Percentiles rank a stretch among this genome's conserved stretches.
These are phyloP conservation scores for Dynastes maya DNA, from an alignment of 2,888 invertebrate species.

Conservation along the genomic window DNA sequence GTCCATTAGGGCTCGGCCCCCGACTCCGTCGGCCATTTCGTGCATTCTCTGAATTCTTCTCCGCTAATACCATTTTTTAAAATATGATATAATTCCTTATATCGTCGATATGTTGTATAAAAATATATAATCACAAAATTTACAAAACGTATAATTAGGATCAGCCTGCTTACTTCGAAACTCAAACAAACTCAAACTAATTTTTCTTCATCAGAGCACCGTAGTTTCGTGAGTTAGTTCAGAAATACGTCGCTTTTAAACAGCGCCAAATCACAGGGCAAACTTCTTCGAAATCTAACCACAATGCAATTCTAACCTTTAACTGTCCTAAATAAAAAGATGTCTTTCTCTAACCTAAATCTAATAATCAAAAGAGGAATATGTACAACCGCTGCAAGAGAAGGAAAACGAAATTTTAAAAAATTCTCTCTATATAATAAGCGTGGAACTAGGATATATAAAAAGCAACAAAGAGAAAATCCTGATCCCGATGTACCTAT, in stretches of 20 bases:
- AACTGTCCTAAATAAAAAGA: slow-evolving; percentile 49
- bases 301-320: slow-evolving; percentile 39
- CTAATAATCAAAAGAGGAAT: slow-evolving; percentile 70
- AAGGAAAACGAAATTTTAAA: slow-evolving; percentile 86
- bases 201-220: slow-evolving; percentile 62
- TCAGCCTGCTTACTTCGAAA: slow-evolving; percentile 55
- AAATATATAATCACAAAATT: slow-evolving; percentile 44
- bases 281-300: slow-evolving; percentile 44
- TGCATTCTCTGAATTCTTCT: slow-evolving; percentile 87
- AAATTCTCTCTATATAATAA: slow-evolving; percentile 86
- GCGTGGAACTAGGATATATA: slow-evolving; percentile 81
- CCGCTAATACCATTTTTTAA: slow-evolving; percentile 86
- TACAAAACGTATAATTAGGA: slow-evolving; percentile 45
- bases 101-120: slow-evolving; percentile 23
- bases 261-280: slow-evolving; percentile 13
- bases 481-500: slow-evolving; percentile 79
- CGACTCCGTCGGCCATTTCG: slow-evolving; percentile 91
- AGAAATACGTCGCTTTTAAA: slow-evolving; percentile 38
- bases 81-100: slow-evolving; percentile 26
- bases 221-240: slow-evolving; percentile 62
- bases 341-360: slow-evolving; percentile 64
- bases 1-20: slow-evolving; percentile 92
- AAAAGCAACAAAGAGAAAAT: slow-evolving; percentile 73
- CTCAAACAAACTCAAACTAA: slow-evolving; percentile 56
- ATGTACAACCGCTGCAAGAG: slow-evolving; percentile 71